These are phyloP conservation scores for Neomonachus schauinslandi DNA, from an alignment of 2,113 vertebrate species.

Conservation along the genomic window DNA sequence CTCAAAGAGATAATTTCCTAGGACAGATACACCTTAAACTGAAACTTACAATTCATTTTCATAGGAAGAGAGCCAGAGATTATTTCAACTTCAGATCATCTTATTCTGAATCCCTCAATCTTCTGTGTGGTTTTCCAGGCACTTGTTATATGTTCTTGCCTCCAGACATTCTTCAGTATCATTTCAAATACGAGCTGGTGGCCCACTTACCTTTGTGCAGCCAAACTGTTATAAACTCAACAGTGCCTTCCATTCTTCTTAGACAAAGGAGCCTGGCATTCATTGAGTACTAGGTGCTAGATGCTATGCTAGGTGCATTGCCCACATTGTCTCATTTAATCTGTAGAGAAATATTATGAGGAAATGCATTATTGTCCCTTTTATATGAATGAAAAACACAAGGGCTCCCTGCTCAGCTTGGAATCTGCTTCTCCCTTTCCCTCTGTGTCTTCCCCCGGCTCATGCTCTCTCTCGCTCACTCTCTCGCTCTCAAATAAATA, in stretches of 20 bases:
- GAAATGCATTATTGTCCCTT: not conserved
- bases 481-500: not conserved
- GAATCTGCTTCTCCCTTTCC: not conserved
- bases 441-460: no score
- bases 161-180: not conserved
- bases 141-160: not conserved
- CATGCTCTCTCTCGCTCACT: not conserved
- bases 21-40: conserved; percentile 6
- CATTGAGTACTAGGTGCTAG: not conserved
- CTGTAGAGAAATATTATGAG: not conserved
- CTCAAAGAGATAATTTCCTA: conserved; percentile 38
- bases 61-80: not conserved
- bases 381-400: not conserved
- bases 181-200: not conserved
- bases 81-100: not conserved
- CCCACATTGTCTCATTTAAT: not conserved
- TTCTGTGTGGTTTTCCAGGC: not conserved
- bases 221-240: not conserved
- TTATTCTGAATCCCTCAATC: not conserved
- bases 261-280: not conserved
- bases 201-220: not conserved
- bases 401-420: not conserved
- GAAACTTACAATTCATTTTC: conserved; percentile 53
- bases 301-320: not conserved
- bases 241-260: not conserved